Evolutionary conservation across 2,797 vertebrate genomes (phyloP), one percentile per base, ranked within the genome.

Genomic region (Mus spretus): DNA sequence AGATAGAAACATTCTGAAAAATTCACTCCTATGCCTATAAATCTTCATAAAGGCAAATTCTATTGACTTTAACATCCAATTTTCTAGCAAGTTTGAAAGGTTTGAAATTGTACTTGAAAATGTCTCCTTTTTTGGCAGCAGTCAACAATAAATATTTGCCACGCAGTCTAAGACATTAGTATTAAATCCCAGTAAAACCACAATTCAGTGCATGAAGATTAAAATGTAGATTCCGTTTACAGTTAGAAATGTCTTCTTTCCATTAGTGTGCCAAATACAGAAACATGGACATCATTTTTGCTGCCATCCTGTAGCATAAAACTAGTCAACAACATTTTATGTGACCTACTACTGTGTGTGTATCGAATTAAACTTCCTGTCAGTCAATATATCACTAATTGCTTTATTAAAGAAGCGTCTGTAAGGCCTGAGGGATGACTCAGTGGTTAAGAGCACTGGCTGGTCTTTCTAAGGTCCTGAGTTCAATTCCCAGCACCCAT

Each of bases 11-110:
- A 91, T 97, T 93, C 90, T 95, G 53, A 97, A 97, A 93, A 97
- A 93, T 55, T 97, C 67, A 90, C 34, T 86, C 95, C 20, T 55
- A 47, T 92, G 87, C 31, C 79, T 93, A 90, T 93, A 89, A 97
- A 98, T 98, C 91, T 91, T 95, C 44, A 53, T 91, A 95, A 95
- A 96, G 96, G 92, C 82, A 97, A 97, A 97, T 93, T 83, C 28
- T 87, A 83, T 95, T 95, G 91, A 93, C 92, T 95, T 97, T 86
- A 97, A 93, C 50, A 78, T 95, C 95, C 96, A 97, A 92, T 96
- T 95, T 97, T 9, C 70, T 81, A 95, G 72, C 90, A 87, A 97
- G 61, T 77, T 95, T 90, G 88, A 94, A 97, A 95, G 81, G 82
- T 84, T 97, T 98, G 44, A 95, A 90, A 97, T 92, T 93, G 50